Base-by-base conservation (phyloP, 2,888 invertebrate genomes). In the Cabera pusaria region DNA sequence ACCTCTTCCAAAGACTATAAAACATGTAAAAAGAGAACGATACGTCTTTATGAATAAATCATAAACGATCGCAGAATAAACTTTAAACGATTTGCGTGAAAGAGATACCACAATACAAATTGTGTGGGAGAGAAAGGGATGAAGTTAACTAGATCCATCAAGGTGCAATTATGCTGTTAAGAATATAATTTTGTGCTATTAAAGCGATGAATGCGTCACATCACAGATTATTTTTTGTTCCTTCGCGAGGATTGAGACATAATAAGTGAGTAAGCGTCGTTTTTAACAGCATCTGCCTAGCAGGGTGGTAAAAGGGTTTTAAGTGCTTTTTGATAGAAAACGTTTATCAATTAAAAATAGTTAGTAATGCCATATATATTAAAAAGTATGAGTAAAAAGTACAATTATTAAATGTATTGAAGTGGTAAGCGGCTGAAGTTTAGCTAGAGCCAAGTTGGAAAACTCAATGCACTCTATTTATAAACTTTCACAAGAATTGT, bases 101-200 rank as follows among this genome's bases (percentile, higher is more conserved):
- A 43, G 62, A 50, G 69, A 68, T 28, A 28, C 37, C 39, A 4
- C 29, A 48, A 62, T 29, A 4, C n/a, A 11, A 9, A 32, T 6
- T 27, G 1, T 1, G 1, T 9, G 26, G 17, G 64, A 55, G 45
- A 22, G 59, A 78, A 42, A 33, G 66, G 53, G 74, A 69, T 10
- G 43, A 40, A 21, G 22, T 46, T 64, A 62, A 64, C 59, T 71
- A 68, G 69, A 65, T 59, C 56, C 57, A 61, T 38, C 42, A 57
- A 71, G 64, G 56, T 72, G 64, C 74, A 79, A 82, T 84, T 82
- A 84, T 78, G 73, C 71, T 73, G 81, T 82, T 80, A 69, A 68
- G 64, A 71, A 65, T 71, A 75, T 82, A 80, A 80, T 80, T 75
- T 75, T 56, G 69, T 59, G 72, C 72, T 72, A 69, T 67, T 71